Percentiles rank a stretch among this genome's conserved stretches.
These are phyloP conservation scores for Gymnocypris eckloni DNA, from an alignment of 2,797 vertebrate genomes.

Conservation along the genomic window DNA sequence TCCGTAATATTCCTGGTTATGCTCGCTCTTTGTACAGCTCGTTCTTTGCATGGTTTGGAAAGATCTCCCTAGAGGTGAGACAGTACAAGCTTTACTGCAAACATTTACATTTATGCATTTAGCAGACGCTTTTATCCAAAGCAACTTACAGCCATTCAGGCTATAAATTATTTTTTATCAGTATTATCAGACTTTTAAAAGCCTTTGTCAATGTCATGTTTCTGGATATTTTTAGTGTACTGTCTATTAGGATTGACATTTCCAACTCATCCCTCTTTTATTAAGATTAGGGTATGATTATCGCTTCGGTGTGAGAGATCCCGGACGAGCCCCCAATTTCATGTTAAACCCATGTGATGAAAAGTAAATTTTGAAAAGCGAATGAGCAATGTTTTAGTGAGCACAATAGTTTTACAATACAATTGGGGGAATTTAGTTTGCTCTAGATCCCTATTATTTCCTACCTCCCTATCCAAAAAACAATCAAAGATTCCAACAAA, in stretches of 20 bases:
- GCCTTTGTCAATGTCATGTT: not conserved
- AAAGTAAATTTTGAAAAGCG: not conserved
- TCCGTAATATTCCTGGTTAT: slow-evolving; percentile 98
- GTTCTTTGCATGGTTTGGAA: slow-evolving; percentile 99
- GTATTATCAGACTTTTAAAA: not conserved
- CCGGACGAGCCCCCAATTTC: no score
- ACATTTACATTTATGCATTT: no score
- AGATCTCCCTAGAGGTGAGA: slow-evolving; percentile 95
- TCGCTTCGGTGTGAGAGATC: not conserved
- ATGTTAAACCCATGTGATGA: no score
- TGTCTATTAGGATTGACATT: not conserved
- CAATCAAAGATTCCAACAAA: not conserved
- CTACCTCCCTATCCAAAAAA: not conserved
- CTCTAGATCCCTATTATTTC: not conserved
- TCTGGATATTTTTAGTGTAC: not conserved
- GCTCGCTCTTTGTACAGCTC: slow-evolving; percentile 95
- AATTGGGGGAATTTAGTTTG: not conserved
- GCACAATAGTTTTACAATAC: not conserved
- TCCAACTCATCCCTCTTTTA: not conserved
- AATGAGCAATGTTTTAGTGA: not conserved
- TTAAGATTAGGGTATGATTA: not conserved
- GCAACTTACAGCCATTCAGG: no score
- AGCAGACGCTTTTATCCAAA: no score
- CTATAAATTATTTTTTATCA: no score
- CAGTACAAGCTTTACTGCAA: not conserved